These are phyloP conservation scores for Amorpha juglandis DNA, from an alignment of 2,888 invertebrate genomes.

Conservation along the genomic window DNA sequence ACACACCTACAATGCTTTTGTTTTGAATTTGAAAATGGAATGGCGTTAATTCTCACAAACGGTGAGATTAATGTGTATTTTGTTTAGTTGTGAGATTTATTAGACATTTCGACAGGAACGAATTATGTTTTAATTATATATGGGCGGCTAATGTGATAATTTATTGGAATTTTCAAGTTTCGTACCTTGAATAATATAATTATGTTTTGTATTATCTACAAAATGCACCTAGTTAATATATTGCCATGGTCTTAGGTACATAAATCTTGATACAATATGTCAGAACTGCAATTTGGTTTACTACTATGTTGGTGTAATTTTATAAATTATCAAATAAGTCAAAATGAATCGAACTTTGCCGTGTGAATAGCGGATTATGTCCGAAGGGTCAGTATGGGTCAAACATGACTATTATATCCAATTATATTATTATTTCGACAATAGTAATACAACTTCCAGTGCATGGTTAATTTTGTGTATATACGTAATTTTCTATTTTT, in stretches of 20 bases:
- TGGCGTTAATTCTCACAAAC: conserved; percentile 9
- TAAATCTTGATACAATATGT: not conserved
- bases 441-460: not conserved
- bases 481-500: no score
- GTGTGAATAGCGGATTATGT: not conserved
- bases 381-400: conserved; percentile 23
- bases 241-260: not conserved
- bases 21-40: conserved; percentile 13
- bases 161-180: conserved; percentile 28
- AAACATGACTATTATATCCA: conserved; percentile 24
- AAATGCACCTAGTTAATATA: not conserved
- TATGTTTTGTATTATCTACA: not conserved
- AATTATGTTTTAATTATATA: conserved; percentile 16
- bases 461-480: not conserved
- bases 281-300: not conserved
- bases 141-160: conserved; percentile 4
- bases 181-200: conserved; percentile 15
- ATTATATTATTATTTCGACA: not conserved
- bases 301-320: not conserved
- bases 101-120: conserved; percentile 15
- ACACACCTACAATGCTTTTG: conserved; percentile 20
- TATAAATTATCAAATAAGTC: not conserved
- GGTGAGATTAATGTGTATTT: conserved; percentile 4
- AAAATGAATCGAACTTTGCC: not conserved
- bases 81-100: conserved; percentile 21